A percentile compares a stretch with the other conserved stretches of the same genome.
Conservation (phyloP, 2,797 vertebrate genomes). For the Thalassophryne amazonica region DNA sequence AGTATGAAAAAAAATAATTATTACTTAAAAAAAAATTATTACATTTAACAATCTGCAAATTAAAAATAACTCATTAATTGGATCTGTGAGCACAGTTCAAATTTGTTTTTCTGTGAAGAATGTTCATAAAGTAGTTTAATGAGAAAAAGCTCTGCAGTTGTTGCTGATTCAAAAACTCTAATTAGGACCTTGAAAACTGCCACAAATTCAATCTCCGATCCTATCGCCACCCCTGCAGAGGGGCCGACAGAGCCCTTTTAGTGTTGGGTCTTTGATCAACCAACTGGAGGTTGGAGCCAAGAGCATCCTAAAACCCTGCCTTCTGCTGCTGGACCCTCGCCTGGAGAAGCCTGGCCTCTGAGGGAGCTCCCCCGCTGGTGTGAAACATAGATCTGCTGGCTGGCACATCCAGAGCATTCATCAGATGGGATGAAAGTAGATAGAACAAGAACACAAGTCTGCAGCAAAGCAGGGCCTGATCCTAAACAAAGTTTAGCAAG, state of each 20-base stretch:
- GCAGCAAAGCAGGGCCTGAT: not conserved
- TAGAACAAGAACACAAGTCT: constrained; percentile 6
- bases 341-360: constrained; percentile 13
- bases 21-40: no score
- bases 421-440: constrained; percentile 12
- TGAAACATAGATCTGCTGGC: constrained; percentile 47
- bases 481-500: not conserved
- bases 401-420: constrained; percentile 15
- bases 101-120: not conserved
- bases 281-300: not conserved
- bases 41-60: no score
- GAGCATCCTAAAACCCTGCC: constrained; percentile 35
- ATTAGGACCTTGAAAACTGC: constrained; percentile 20
- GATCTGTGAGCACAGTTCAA: no score
- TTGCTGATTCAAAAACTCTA: constrained; percentile 2
- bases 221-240: constrained; percentile 21
- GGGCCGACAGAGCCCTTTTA: constrained; percentile 16
- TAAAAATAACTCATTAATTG: no score
- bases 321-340: constrained; percentile 31
- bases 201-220: constrained; percentile 20
- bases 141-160: not conserved
- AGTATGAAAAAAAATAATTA: no score
- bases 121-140: not conserved
- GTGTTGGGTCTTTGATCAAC: constrained; percentile 53
- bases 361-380: constrained; percentile 62